Conservation (phyloP, 2,113 vertebrate species). For the Burhinus bistriatus region DNA sequence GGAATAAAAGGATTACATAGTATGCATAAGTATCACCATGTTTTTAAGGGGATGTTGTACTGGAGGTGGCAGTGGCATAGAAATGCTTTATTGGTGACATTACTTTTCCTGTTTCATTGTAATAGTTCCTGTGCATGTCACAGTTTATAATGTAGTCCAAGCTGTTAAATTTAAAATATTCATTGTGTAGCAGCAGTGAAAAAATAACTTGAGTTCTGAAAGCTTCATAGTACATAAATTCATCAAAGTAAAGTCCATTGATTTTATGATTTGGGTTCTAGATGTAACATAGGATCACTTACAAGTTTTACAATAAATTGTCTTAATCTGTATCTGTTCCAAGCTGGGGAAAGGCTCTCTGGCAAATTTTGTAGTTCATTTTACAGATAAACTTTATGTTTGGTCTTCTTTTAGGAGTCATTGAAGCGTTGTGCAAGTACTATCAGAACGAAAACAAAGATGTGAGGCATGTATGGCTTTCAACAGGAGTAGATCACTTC, state of each 20-base stretch:
- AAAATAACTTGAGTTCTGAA: not conserved
- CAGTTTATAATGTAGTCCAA: not conserved
- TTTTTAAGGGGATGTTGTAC: not conserved
- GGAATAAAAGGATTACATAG: not conserved
- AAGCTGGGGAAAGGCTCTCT: not conserved
- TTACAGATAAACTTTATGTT: not conserved
- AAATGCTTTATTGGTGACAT: not conserved
- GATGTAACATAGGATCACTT: not conserved
- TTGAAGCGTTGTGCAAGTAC: constrained; percentile 76
- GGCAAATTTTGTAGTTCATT: not conserved
- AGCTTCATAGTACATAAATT: not conserved
- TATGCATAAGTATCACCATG: not conserved
- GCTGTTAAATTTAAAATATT: not conserved
- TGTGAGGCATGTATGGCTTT: constrained; percentile 85
- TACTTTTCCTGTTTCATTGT: not conserved
- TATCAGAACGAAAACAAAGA: constrained; percentile 81
- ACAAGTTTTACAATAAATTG: not conserved
- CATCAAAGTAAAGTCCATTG: not conserved
- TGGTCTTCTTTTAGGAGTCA: constrained; percentile 74
- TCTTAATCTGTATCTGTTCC: not conserved
- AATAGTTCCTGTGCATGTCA: not conserved
- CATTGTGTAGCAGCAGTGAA: not conserved
- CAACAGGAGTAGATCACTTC: constrained; percentile 85
- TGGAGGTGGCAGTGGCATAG: not conserved
- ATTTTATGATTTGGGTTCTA: not conserved